Percentiles rank a stretch among this genome's conserved stretches.
Evolutionary conservation across 2,888 invertebrate genomes (phyloP).

Genomic region (Calameuta filiformis): DNA sequence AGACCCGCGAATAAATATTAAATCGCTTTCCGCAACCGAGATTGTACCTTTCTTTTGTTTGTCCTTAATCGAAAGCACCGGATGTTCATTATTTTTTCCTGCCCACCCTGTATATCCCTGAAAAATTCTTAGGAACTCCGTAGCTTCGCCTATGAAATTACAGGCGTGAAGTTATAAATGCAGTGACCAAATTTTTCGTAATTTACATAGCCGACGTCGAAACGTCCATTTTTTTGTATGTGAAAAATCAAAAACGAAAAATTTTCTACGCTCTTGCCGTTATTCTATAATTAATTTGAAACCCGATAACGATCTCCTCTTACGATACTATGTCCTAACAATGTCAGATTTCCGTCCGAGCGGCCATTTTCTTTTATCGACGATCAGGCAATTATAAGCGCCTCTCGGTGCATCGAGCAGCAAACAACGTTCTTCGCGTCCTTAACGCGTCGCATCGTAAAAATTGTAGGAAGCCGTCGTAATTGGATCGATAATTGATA

Average conservation of each 20-base stretch:
- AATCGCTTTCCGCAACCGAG: background rate
- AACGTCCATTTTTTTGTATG: too few relatives aligned
- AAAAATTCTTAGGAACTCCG: background rate
- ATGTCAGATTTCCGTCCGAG: background rate
- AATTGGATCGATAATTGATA: background rate
- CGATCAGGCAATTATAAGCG: background rate
- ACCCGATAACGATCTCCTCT: background rate
- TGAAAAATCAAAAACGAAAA: background rate
- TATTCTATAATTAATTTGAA: background rate
- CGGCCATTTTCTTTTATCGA: background rate
- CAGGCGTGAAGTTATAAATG: too few relatives aligned
- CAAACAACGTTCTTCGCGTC: background rate
- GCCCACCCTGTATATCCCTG: background rate
- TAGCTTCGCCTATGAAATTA: background rate
- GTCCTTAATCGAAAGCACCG: background rate
- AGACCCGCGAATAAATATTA: background rate
- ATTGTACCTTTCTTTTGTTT: background rate
- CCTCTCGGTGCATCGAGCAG: background rate
- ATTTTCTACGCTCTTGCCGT: background rate
- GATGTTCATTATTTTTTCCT: background rate
- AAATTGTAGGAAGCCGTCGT: background rate
- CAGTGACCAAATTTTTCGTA: too few relatives aligned
- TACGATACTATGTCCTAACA: background rate
- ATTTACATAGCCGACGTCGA: too few relatives aligned
- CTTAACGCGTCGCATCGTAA: background rate